A percentile compares a stretch with the other conserved stretches of the same genome.
phyloP scores from a whole-genome alignment of 2,888 invertebrate species.

The Heteromurus nitidus region DNA sequence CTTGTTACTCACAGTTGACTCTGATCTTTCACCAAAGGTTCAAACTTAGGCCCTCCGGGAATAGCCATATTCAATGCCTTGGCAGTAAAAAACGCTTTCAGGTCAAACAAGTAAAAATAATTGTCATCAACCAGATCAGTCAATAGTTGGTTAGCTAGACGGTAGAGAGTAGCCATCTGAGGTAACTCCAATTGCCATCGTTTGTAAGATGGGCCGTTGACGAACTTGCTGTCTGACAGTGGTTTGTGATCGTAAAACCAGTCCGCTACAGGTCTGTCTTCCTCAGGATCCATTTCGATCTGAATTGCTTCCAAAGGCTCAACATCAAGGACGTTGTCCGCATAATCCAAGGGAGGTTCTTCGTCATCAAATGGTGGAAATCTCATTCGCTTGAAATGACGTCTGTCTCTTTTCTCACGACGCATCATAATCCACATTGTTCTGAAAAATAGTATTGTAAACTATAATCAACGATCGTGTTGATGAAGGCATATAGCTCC shows the following conservation, averaged over 20 bases:
- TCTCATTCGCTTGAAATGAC: constrained; percentile 99
- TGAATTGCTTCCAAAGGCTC: constrained; percentile 99
- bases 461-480: too few relatives aligned
- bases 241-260: constrained; percentile 99
- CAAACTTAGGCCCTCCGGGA: constrained; percentile 99
- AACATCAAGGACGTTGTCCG: constrained; percentile 98
- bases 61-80: constrained; percentile 99
- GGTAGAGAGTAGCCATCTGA: constrained; percentile 97
- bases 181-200: constrained; percentile 97
- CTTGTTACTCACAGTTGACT: constrained; percentile 85
- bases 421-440: constrained; percentile 99
- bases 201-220: constrained; percentile 96
- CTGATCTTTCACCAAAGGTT: constrained; percentile 98
- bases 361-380: constrained; percentile 99
- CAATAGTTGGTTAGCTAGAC: constrained; percentile 96
- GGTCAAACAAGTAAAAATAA: constrained; percentile 99
- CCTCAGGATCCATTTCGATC: constrained; percentile 96
- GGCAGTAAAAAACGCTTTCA: constrained; percentile 99
- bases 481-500: too few relatives aligned
- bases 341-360: constrained; percentile 99
- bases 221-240: constrained; percentile 89
- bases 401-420: constrained; percentile 97
- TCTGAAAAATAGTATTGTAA: constrained; percentile 75
- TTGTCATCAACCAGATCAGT: constrained; percentile 99
- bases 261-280: constrained; percentile 90